phyloP scores from a whole-genome alignment of 2,888 invertebrate species.

The Pelosia muscerda region DNA sequence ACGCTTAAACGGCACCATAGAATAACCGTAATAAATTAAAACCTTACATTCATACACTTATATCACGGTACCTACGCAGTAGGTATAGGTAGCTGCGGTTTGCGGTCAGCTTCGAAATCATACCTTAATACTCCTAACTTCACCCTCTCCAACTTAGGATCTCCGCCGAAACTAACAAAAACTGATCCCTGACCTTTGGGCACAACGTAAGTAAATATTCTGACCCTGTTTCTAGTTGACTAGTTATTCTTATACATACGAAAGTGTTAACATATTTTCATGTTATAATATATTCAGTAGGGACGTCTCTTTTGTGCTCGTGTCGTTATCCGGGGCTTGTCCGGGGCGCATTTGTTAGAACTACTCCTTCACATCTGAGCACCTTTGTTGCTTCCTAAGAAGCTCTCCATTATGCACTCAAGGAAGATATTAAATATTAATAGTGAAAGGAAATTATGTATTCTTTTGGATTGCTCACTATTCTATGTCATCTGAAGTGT shows the following conservation, averaged over 20 bases:
- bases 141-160: not conserved
- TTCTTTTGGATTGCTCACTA: too few species aligned
- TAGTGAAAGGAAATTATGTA: not conserved
- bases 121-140: not conserved
- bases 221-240: slow-evolving; percentile 3
- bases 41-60: too few species aligned
- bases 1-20: too few species aligned
- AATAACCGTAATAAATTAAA: too few species aligned
- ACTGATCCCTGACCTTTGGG: not conserved
- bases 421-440: not conserved
- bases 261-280: slow-evolving; percentile 27
- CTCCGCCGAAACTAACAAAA: not conserved
- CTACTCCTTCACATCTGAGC: not conserved
- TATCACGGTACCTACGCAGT: too few species aligned
- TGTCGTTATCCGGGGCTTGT: slow-evolving; percentile 6
- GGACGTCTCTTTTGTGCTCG: slow-evolving; percentile 4
- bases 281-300: slow-evolving; percentile 25
- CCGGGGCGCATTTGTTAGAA: not conserved
- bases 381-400: too few species aligned
- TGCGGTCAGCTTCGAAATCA: too few species aligned
- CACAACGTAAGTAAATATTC: slow-evolving; percentile 15
- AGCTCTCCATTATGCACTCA: not conserved
- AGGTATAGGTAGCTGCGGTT: too few species aligned
- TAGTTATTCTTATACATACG: slow-evolving; percentile 22
- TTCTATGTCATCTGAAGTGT: too few species aligned